These are phyloP conservation scores for Rhopalosiphum nymphaeae DNA, from an alignment of 2,888 invertebrate species.

Conservation along the genomic window DNA sequence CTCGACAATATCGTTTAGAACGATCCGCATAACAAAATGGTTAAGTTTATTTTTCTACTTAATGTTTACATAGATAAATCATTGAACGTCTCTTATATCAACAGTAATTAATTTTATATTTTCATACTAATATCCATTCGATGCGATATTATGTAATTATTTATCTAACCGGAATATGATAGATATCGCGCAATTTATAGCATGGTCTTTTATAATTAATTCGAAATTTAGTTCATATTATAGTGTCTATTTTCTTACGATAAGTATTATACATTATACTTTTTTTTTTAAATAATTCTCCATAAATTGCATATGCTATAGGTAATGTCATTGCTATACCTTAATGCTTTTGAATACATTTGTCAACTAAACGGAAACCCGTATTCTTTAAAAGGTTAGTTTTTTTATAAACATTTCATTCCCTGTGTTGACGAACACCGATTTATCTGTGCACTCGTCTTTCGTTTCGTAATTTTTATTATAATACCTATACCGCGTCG, in stretches of 20 bases:
- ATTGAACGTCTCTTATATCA: background rate
- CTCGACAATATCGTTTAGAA: background rate
- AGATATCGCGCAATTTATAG: background rate
- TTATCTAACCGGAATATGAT: background rate
- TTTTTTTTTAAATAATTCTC: background rate
- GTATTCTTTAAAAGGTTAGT: background rate
- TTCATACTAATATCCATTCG: background rate
- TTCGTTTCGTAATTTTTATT: background rate
- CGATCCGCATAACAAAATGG: background rate
- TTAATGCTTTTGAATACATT: background rate
- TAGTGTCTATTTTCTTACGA: background rate
- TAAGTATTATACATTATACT: background rate
- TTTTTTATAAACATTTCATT: background rate
- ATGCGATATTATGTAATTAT: background rate
- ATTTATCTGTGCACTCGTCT: background rate
- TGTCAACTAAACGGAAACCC: background rate
- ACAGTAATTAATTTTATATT: background rate
- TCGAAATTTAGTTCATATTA: background rate
- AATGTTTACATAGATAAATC: background rate
- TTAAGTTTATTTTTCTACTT: background rate
- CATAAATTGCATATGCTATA: background rate
- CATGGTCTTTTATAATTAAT: background rate
- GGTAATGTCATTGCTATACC: background rate
- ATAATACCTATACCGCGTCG: background rate
- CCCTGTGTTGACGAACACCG: background rate